phyloP scores from a whole-genome alignment of 2,888 invertebrate genomes.

The Leistus spinibarbis region DNA sequence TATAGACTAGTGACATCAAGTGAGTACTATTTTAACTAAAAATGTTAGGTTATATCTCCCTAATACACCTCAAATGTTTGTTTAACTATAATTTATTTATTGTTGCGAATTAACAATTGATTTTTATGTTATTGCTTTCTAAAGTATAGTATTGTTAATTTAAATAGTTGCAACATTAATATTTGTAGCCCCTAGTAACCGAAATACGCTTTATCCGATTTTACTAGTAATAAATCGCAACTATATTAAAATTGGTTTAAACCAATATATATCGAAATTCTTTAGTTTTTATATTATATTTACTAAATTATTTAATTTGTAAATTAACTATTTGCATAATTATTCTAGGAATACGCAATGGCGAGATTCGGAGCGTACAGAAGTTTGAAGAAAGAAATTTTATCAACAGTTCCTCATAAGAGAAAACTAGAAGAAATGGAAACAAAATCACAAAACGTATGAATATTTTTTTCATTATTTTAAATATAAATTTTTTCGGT shows the following conservation, averaged over 20 bases:
- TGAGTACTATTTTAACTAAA: constrained; percentile 21
- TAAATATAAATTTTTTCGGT: background rate
- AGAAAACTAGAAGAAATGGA: constrained; percentile 17
- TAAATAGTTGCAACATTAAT: background rate
- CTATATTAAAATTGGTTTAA: no score
- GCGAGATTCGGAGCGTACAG: constrained; percentile 68
- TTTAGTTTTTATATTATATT: no score
- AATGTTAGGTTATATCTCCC: constrained; percentile 8
- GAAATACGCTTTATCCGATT: no score
- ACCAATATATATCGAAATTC: no score
- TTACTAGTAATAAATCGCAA: no score
- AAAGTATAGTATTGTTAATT: background rate
- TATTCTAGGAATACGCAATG: constrained; percentile 69
- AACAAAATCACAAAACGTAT: background rate
- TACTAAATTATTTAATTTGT: no score
- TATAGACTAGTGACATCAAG: constrained; percentile 25
- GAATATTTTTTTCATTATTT: background rate
- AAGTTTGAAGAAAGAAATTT: constrained; percentile 62
- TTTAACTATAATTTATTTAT: background rate
- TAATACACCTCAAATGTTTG: background rate
- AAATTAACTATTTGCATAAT: constrained; percentile 23
- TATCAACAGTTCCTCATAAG: background rate
- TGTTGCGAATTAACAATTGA: background rate
- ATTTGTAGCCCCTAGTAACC: no score
- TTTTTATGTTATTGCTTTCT: background rate